A percentile compares a stretch with the other conserved stretches of the same genome.
Conservation (phyloP, 2,113 vertebrate genomes). For the Elanus axillaris region DNA sequence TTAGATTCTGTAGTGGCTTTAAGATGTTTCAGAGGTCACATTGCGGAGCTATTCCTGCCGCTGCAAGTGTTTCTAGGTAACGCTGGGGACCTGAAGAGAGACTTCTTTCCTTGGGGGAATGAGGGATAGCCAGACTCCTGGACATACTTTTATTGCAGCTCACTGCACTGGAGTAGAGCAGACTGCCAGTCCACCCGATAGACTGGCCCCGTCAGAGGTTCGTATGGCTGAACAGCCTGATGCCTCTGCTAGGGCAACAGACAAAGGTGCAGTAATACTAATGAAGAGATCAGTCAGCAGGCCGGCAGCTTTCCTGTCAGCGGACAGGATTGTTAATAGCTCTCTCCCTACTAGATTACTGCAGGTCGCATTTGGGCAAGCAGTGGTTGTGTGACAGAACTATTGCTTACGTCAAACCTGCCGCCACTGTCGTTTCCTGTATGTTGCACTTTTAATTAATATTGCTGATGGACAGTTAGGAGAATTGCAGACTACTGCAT, state of each 20-base stretch:
- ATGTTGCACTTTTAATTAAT: background rate
- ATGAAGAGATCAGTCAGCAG: background rate
- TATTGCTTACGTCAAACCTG: background rate
- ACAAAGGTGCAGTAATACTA: background rate
- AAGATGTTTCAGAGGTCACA: background rate
- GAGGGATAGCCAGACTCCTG: background rate
- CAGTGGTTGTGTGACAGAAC: too few relatives aligned
- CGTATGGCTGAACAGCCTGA: background rate
- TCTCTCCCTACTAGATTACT: background rate
- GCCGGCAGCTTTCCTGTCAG: background rate
- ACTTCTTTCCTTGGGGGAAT: background rate
- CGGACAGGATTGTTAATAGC: background rate
- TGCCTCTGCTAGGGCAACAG: background rate
- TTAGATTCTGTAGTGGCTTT: background rate
- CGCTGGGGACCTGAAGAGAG: background rate
- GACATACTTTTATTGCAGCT: background rate
- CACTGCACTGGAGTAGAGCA: background rate
- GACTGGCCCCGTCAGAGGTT: rapidly evolving
- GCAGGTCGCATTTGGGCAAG: background rate
- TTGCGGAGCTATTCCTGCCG: background rate
- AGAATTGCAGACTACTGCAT: too few relatives aligned
- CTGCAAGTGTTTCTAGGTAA: background rate
- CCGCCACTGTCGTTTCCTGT: background rate
- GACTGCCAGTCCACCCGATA: background rate
- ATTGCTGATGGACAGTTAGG: background rate